Conservation (phyloP, 2,888 invertebrate genomes). For the Luperina testacea region DNA sequence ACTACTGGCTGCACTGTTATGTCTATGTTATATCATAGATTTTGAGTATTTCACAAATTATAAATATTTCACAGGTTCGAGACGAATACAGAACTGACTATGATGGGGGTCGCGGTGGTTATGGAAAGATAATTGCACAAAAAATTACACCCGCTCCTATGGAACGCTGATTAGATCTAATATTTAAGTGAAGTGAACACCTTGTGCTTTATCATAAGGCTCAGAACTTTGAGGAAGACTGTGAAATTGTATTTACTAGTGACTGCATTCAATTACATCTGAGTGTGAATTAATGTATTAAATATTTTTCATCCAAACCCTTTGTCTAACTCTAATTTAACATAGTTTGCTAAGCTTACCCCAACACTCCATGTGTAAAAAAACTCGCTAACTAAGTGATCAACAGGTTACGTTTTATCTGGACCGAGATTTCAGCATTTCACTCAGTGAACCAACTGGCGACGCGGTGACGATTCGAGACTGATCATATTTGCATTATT, state of each 20-base stretch:
- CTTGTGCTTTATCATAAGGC: slow-evolving; percentile 57
- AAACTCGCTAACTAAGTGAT: background rate
- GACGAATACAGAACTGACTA: slow-evolving; percentile 99
- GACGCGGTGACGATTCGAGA: too few species aligned
- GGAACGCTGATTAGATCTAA: slow-evolving; percentile 82
- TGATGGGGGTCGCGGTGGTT: slow-evolving; percentile 99
- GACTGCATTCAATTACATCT: slow-evolving; percentile 69
- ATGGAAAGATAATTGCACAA: slow-evolving; percentile 97
- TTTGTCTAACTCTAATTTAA: background rate
- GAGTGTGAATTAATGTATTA: slow-evolving; percentile 66
- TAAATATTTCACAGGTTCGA: slow-evolving; percentile 92
- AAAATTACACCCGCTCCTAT: slow-evolving; percentile 92
- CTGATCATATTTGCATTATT: too few species aligned
- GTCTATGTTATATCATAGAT: background rate
- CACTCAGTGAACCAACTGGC: too few species aligned
- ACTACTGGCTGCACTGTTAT: background rate
- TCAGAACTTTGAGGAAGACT: slow-evolving; percentile 76
- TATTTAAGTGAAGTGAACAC: slow-evolving; percentile 63
- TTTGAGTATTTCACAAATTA: background rate
- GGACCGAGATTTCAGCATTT: too few species aligned
- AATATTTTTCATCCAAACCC: slow-evolving; percentile 51
- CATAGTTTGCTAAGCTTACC: background rate
- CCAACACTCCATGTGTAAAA: background rate
- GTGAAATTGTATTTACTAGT: slow-evolving; percentile 64
- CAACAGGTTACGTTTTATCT: background rate